A percentile compares a stretch with the other conserved stretches of the same genome.
Conservation (phyloP, 2,113 vertebrate genomes). For the Myiozetetes cayanensis region DNA sequence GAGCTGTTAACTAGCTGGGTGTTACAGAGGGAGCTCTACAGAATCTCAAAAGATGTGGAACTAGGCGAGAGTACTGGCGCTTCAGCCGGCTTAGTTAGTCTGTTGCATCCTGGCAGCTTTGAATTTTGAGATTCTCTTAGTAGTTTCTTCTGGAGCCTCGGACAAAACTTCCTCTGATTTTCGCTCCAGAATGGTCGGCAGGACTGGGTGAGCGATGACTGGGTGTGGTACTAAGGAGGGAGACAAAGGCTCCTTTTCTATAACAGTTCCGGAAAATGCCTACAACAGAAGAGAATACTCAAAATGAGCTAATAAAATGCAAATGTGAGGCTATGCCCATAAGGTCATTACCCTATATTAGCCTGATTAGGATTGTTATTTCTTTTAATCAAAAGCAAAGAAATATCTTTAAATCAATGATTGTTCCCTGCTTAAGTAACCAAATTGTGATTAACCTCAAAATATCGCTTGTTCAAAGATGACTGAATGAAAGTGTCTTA, state of each 20-base stretch:
- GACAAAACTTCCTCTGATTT: slow-evolving; percentile 85
- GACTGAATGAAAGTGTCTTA: slow-evolving; percentile 40
- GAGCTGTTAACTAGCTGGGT: not conserved
- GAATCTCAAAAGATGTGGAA: not conserved
- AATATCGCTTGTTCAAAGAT: slow-evolving; percentile 48
- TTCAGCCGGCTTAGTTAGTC: slow-evolving; percentile 58
- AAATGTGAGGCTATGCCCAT: slow-evolving; percentile 28
- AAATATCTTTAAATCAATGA: slow-evolving; percentile 54
- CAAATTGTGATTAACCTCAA: slow-evolving; percentile 57
- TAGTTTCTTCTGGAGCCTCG: slow-evolving; percentile 72
- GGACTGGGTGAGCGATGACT: slow-evolving; percentile 79
- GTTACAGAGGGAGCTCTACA: not conserved
- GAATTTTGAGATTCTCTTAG: slow-evolving; percentile 87
- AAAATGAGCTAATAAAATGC: slow-evolving; percentile 39
- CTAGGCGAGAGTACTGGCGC: not conserved
- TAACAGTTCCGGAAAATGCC: slow-evolving; percentile 96
- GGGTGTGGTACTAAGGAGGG: slow-evolving; percentile 76
- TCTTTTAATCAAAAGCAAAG: slow-evolving; percentile 67
- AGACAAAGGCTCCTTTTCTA: slow-evolving; percentile 90
- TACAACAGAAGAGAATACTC: slow-evolving; percentile 64
- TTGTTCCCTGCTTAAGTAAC: slow-evolving; percentile 48
- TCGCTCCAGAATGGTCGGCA: slow-evolving; percentile 92
- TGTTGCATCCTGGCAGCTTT: slow-evolving; percentile 91
- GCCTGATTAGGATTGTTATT: slow-evolving; percentile 52
- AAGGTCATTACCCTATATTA: slow-evolving; percentile 53